Evolutionary conservation across 2,797 vertebrate species (phyloP).

Genomic region (Thamnophis elegans): DNA sequence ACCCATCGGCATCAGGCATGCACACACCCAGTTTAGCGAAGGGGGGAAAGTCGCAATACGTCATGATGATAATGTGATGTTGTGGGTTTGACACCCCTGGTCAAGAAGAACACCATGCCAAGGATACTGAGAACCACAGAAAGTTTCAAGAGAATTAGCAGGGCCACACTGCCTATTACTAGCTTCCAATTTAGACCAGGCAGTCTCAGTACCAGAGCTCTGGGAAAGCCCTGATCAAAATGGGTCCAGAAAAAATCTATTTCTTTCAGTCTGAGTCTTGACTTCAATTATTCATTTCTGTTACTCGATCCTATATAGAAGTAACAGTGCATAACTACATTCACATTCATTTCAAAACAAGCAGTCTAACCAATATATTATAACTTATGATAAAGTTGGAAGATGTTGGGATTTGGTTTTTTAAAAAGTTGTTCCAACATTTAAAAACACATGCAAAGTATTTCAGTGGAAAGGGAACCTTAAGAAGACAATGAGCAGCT

Average conservation of each 20-base stretch:
- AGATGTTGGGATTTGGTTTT: neutral
- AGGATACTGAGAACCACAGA: neutral
- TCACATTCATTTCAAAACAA: neutral
- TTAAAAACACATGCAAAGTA: neutral
- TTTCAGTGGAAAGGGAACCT: neutral
- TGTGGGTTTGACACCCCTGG: too few species aligned
- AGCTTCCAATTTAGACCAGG: neutral
- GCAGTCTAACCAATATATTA: neutral
- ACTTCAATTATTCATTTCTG: neutral
- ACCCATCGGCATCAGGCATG: too few species aligned
- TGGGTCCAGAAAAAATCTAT: neutral
- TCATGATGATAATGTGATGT: too few species aligned
- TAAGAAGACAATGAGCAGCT: neutral
- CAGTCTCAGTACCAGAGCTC: neutral
- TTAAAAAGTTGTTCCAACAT: neutral
- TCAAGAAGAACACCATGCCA: neutral
- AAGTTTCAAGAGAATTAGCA: neutral
- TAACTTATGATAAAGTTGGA: neutral
- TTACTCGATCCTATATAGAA: neutral
- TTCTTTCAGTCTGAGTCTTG: neutral
- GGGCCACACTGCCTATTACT: neutral
- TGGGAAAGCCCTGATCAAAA: neutral
- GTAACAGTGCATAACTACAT: neutral
- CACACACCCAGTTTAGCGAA: too few species aligned
- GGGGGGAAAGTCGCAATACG: too few species aligned